phyloP scores from a whole-genome alignment of 2,113 vertebrate species.

The Rhinolophus ferrumequinum region DNA sequence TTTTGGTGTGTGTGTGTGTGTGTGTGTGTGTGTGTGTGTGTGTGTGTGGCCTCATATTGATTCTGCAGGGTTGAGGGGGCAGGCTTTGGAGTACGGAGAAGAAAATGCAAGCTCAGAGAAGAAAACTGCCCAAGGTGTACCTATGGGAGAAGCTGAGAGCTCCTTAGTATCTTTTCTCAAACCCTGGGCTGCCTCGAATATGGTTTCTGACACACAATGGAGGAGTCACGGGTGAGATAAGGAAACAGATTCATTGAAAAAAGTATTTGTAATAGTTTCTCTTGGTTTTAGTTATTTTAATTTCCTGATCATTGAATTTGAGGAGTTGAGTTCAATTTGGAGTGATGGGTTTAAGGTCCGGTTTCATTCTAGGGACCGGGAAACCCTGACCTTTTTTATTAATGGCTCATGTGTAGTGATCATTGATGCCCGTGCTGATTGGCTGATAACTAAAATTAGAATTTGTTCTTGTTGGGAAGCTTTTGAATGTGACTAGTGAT shows the following conservation, averaged over 20 bases:
- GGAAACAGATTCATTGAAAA: neutral
- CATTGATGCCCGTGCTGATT: neutral
- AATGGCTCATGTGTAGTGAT: neutral
- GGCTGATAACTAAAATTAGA: neutral
- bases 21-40: neutral
- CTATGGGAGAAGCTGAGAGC: neutral
- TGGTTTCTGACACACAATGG: neutral
- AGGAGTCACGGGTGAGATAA: neutral
- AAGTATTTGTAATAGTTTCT: neutral
- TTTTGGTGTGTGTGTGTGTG: neutral
- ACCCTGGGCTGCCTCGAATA: neutral
- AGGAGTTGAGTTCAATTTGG: neutral
- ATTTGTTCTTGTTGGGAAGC: neutral
- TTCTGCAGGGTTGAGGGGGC: neutral
- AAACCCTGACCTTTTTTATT: neutral
- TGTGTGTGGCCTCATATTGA: neutral
- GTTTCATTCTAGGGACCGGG: neutral
- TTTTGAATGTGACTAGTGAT: neutral
- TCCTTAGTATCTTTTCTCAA: neutral
- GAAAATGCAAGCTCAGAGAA: neutral
- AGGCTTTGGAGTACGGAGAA: neutral
- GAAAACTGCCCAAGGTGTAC: neutral
- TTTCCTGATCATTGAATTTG: neutral
- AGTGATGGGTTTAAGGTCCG: neutral
- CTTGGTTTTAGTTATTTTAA: slow-evolving; percentile 46